Percentiles rank a stretch among this genome's conserved stretches.
Evolutionary conservation across 2,113 vertebrate genomes (phyloP).

Genomic region (Xyrauchen texanus): DNA sequence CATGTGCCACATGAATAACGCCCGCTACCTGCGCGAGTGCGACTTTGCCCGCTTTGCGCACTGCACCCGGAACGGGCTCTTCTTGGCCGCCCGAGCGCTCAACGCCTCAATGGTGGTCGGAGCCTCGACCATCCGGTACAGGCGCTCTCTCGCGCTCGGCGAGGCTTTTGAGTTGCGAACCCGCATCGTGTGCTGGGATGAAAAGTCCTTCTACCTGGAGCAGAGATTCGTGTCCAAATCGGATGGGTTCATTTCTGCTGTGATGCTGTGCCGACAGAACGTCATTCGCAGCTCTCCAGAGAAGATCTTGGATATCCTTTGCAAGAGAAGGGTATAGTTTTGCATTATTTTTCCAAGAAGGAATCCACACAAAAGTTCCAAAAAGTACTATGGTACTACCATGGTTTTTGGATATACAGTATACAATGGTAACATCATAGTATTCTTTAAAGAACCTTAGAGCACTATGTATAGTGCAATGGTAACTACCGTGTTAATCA

Average conservation of each 20-base stretch:
- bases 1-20: conserved; percentile 92
- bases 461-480: too few species aligned
- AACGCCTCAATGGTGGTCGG: conserved; percentile 79
- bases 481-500: too few species aligned
- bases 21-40: conserved; percentile 87
- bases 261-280: conserved; percentile 82
- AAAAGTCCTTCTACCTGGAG: conserved; percentile 84
- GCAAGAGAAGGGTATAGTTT: conserved; percentile 72
- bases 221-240: conserved; percentile 81
- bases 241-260: conserved; percentile 81
- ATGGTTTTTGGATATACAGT: too few species aligned
- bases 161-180: conserved; percentile 82
- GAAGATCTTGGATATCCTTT: conserved; percentile 76
- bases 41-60: conserved; percentile 83
- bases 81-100: conserved; percentile 73
- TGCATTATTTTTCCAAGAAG: too few species aligned
- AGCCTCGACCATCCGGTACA: conserved; percentile 83
- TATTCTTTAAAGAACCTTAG: too few species aligned
- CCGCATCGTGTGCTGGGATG: conserved; percentile 83
- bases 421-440: too few species aligned
- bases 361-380: too few species aligned
- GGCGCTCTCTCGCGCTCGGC: conserved; percentile 78
- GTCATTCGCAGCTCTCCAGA: conserved; percentile 77
- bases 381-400: too few species aligned
- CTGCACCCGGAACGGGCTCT: conserved; percentile 81